These are phyloP conservation scores for Arrhopalites spinosus DNA, from an alignment of 2,888 invertebrate genomes.

Conservation along the genomic window DNA sequence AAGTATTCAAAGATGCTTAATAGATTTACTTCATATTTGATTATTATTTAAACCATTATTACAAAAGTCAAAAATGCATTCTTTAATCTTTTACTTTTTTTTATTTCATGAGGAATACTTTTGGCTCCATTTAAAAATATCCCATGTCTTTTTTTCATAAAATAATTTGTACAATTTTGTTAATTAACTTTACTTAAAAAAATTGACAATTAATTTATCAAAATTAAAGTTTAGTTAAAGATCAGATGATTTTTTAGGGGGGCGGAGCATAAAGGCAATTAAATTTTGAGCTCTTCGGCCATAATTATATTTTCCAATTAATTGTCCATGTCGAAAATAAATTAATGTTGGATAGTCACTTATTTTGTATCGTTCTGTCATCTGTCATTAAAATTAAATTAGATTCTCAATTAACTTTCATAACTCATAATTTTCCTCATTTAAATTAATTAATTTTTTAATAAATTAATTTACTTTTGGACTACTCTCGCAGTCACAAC, in stretches of 20 bases:
- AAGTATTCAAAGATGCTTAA: background rate
- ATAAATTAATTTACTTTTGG: constrained; percentile 23
- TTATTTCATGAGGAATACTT: background rate
- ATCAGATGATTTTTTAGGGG: background rate
- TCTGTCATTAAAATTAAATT: background rate
- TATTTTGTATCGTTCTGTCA: constrained; percentile 6
- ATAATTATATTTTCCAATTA: constrained; percentile 9
- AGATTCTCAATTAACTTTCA: background rate
- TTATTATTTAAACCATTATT: background rate
- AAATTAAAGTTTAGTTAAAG: background rate
- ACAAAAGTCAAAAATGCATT: background rate
- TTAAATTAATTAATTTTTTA: background rate
- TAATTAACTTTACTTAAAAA: too few species aligned
- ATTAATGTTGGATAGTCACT: constrained; percentile 22
- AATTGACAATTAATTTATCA: background rate
- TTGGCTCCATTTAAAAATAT: background rate
- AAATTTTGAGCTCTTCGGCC: constrained; percentile 22
- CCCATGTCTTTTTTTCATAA: too few species aligned
- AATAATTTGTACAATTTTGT: too few species aligned
- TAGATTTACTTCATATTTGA: background rate
- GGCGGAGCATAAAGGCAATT: constrained; percentile 11
- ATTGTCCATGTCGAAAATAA: constrained; percentile 17
- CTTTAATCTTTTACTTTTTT: background rate
- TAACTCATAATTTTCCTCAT: background rate
- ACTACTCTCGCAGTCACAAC: constrained; percentile 24